Percentiles rank a stretch among this genome's conserved stretches.
Evolutionary conservation across 2,888 invertebrate genomes (phyloP).

Genomic region (Epinotia bilunana): DNA sequence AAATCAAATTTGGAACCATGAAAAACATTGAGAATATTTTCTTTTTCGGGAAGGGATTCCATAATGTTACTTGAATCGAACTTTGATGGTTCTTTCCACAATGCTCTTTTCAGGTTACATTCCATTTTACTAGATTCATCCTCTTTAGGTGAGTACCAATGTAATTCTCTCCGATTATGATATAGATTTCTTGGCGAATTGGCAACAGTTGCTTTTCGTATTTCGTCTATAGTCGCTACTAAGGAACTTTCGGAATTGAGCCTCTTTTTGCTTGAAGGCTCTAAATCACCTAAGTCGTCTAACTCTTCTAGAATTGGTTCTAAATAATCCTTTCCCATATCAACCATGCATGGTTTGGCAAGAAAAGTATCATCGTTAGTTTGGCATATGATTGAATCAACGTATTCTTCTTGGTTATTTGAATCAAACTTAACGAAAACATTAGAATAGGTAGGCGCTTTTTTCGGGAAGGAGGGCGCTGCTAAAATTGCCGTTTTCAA

Average conservation of each 20-base stretch:
- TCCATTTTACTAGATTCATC: slow-evolving; percentile 68
- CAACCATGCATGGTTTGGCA: slow-evolving; percentile 84
- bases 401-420: slow-evolving; percentile 79
- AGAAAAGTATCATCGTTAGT: slow-evolving; percentile 79
- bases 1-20: slow-evolving; percentile 64
- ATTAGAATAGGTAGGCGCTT: slow-evolving; percentile 77
- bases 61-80: slow-evolving; percentile 76
- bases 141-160: slow-evolving; percentile 78
- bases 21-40: slow-evolving; percentile 64
- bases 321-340: slow-evolving; percentile 80
- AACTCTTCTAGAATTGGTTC: slow-evolving; percentile 84
- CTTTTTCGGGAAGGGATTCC: slow-evolving; percentile 75
- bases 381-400: slow-evolving; percentile 80
- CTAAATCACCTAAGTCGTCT: slow-evolving; percentile 81
- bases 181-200: slow-evolving; percentile 85
- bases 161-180: slow-evolving; percentile 77
- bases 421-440: slow-evolving; percentile 77
- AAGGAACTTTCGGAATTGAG: slow-evolving; percentile 84
- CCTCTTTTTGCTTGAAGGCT: slow-evolving; percentile 70
- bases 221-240: slow-evolving; percentile 87
- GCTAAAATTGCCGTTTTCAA: slow-evolving; percentile 74
- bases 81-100: slow-evolving; percentile 81
- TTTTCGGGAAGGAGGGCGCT: slow-evolving; percentile 78
- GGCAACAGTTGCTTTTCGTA: slow-evolving; percentile 82
- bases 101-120: slow-evolving; percentile 69